Evolutionary conservation across 1,140 invertebrate genomes (phyloP).

Genomic region (Spodoptera litura): DNA sequence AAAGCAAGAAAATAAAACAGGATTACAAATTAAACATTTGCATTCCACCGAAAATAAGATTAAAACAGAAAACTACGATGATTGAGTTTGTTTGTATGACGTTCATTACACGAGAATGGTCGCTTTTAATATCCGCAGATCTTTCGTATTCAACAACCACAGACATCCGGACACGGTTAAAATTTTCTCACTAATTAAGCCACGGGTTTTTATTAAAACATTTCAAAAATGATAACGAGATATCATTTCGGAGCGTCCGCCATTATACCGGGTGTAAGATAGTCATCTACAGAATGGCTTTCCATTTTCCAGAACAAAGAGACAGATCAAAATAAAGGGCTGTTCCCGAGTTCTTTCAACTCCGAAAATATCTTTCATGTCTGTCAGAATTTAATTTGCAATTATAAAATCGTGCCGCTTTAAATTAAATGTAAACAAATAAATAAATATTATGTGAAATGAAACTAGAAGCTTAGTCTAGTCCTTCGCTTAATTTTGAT

Average conservation of each 20-base stretch:
- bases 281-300: constrained; percentile 66
- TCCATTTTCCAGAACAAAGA: constrained; percentile 67
- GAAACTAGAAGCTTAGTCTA: constrained; percentile 19
- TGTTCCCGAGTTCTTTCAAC: constrained; percentile 63
- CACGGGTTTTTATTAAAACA: constrained; percentile 46
- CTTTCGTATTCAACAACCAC: background rate
- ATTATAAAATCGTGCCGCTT: constrained; percentile 50
- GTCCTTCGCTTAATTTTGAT: constrained; percentile 12
- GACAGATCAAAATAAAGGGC: constrained; percentile 69
- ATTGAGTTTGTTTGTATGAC: too few relatives aligned
- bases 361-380: constrained; percentile 60
- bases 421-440: constrained; percentile 29
- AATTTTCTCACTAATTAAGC: constrained; percentile 32
- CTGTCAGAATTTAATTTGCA: constrained; percentile 57
- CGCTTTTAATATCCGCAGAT: background rate
- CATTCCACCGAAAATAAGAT: too few relatives aligned
- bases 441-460: constrained; percentile 3
- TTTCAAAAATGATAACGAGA: constrained; percentile 56
- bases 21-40: too few relatives aligned
- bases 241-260: constrained; percentile 49
- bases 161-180: constrained; percentile 7
- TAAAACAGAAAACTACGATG: too few relatives aligned
- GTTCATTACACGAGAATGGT: background rate
- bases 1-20: too few relatives aligned
- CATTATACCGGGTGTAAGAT: constrained; percentile 59